Percentiles rank a stretch among this genome's conserved stretches.
phyloP scores from a whole-genome alignment of 1,140 invertebrate species.

The Holotrichia oblita region DNA sequence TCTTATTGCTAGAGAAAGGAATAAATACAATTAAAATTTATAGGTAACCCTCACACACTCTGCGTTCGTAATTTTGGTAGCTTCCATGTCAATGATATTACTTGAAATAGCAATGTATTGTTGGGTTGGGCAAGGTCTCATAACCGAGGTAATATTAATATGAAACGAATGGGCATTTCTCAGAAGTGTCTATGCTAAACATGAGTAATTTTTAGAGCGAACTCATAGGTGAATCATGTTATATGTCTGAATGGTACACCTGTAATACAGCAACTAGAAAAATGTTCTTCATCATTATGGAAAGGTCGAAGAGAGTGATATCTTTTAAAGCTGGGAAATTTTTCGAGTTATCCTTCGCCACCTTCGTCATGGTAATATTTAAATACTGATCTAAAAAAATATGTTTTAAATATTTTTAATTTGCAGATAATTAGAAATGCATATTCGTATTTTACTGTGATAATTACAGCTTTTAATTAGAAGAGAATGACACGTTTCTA shows the following conservation, averaged over 20 bases:
- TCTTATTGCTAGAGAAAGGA: no score
- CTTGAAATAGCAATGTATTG: no score
- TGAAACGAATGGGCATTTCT: no score
- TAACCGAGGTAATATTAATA: no score
- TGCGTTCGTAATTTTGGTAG: no score
- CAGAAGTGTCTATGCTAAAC: no score
- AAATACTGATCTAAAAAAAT: neutral
- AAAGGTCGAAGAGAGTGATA: neutral
- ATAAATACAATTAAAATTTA: no score
- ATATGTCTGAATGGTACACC: neutral
- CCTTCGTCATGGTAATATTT: neutral
- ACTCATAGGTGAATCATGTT: neutral
- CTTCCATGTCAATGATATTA: no score
- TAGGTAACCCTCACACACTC: no score
- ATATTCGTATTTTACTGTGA: neutral
- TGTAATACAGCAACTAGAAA: neutral
- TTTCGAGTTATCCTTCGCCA: neutral
- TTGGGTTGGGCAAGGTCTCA: no score
- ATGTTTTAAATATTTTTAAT: neutral
- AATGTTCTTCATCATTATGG: neutral
- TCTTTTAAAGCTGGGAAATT: neutral
- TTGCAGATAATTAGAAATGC: neutral
- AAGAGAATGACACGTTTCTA: no score
- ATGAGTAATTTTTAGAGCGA: neutral
- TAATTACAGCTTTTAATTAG: no score